Percentiles rank a stretch among this genome's conserved stretches.
These are phyloP conservation scores for Spilosoma lubricipeda DNA, from an alignment of 2,888 invertebrate species.

Conservation along the genomic window DNA sequence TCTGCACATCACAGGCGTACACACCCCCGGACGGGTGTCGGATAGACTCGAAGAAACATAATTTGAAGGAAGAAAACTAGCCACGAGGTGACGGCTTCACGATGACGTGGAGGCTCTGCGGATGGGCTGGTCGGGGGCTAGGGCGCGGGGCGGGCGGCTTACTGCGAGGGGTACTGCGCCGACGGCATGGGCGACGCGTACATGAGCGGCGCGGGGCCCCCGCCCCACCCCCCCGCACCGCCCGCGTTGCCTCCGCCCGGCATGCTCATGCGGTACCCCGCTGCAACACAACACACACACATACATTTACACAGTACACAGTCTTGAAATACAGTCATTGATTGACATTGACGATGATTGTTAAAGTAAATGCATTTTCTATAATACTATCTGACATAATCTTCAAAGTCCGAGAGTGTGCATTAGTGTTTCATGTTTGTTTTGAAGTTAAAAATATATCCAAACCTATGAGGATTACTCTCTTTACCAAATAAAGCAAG, in stretches of 20 bases:
- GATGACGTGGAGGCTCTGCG: slow-evolving; percentile 11
- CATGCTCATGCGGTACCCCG: slow-evolving; percentile 88
- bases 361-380: background rate
- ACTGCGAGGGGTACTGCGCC: slow-evolving; percentile 94
- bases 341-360: background rate
- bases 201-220: slow-evolving; percentile 88
- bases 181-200: slow-evolving; percentile 94
- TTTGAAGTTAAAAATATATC: background rate
- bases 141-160: slow-evolving; percentile 69
- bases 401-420: background rate
- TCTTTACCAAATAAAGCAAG: background rate
- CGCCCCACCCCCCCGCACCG: slow-evolving; percentile 79
- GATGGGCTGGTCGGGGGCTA: background rate
- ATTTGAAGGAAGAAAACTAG: slow-evolving; percentile 24
- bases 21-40: slow-evolving; percentile 21
- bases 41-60: slow-evolving; percentile 25
- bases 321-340: background rate
- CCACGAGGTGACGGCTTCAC: slow-evolving; percentile 8
- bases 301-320: background rate
- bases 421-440: background rate
- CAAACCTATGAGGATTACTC: background rate
- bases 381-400: background rate
- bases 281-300: slow-evolving; percentile 60
- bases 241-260: slow-evolving; percentile 70
- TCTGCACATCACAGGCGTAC: slow-evolving; percentile 24